Evolutionary conservation across 2,113 vertebrate genomes (phyloP), one percentile per base, ranked within the genome.

Genomic region (Procapra przewalskii): DNA sequence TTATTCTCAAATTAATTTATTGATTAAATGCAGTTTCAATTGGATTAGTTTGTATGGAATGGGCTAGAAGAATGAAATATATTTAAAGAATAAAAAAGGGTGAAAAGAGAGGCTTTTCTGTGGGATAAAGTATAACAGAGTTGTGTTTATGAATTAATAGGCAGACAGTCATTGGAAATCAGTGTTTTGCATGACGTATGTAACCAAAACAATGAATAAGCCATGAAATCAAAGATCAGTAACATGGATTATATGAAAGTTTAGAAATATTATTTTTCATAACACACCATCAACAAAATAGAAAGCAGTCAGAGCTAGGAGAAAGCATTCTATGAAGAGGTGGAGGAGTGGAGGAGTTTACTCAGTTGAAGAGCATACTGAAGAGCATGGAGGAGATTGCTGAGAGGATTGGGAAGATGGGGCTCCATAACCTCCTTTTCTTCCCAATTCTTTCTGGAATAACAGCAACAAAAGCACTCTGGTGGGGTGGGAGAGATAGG

Each of bases 1-100:
- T 97, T 94, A 57, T 82, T 12, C 94, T 97, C 29, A 77, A 62
- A 82, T 95, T 89, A 94, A 59, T 60, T 91, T 90, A 8, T 92
- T 97, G 43, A 25, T 40, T 94, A 83, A 86, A 55, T 90, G 40
- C n/a, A 97, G 59, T 87, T 79, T 36, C 10, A 86, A 3, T 81
- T 3, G 52, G 23, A n/a, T 86, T 87, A 71, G 25, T 80, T 96
- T 93, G 60, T 83, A 33, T 64, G 48, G 43, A 83, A 87, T 27
- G 25, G 29, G 8, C 7, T 90, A 79, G 43, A 60, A 84, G 54
- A 67, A 83, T 79, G n/a, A 94, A 77, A 79, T 71, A 93, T 90
- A 87, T 83, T 87, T 48, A 31, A 83, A 87, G 92, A 97, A 45
- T 86, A 14, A 64, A 80, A 67, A 90, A 64, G 29, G 31, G 12